Conservation (phyloP, 2,888 invertebrate species). For the Epirrhoe alternata region DNA sequence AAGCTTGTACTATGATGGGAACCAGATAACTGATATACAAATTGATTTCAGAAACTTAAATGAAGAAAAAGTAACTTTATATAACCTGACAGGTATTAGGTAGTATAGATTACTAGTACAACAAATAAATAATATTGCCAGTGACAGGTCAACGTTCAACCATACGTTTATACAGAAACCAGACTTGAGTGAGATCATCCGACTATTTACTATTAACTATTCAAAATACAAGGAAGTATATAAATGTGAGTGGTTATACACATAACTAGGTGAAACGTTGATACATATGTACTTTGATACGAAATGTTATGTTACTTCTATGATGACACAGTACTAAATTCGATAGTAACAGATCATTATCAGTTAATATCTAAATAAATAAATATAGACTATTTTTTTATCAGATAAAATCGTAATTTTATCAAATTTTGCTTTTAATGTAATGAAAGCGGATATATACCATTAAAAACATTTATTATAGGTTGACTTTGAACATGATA, state of each 20-base stretch:
- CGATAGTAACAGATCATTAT: background rate
- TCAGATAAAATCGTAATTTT: constrained; percentile 27
- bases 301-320: background rate
- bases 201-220: background rate
- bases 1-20: too few species aligned
- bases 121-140: too few species aligned
- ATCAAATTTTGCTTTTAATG: constrained; percentile 20
- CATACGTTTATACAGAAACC: background rate
- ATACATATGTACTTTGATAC: background rate
- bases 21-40: too few species aligned
- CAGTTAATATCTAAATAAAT: background rate
- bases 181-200: background rate
- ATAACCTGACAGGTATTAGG: too few species aligned
- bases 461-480: background rate
- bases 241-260: background rate
- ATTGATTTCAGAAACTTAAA: too few species aligned
- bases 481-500: background rate
- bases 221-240: background rate
- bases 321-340: background rate
- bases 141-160: background rate
- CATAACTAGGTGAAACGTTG: background rate
- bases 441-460: constrained; percentile 36
- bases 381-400: background rate
- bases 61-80: too few species aligned
- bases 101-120: too few species aligned